phyloP scores from a whole-genome alignment of 2,888 invertebrate species.

The Drosophila niveifrons region DNA sequence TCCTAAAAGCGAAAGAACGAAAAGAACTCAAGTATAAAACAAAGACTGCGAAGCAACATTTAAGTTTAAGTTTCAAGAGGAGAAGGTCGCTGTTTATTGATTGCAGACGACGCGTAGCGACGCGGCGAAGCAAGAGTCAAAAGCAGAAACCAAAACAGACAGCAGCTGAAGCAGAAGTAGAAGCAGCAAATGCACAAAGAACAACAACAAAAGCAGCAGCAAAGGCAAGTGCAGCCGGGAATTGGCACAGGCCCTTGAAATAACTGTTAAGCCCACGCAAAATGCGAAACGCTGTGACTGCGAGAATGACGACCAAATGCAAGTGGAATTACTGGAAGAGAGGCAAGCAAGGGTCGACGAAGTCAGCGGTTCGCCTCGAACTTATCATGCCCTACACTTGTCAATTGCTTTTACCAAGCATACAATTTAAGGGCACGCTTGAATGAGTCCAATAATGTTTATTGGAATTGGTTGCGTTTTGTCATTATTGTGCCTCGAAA shows the following conservation, averaged over 20 bases:
- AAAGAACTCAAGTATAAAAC: constrained; percentile 43
- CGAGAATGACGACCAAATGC: constrained; percentile 62
- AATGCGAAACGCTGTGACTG: constrained; percentile 33
- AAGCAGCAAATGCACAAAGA: constrained; percentile 26
- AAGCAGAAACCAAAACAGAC: constrained; percentile 37
- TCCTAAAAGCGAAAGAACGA: constrained; percentile 28
- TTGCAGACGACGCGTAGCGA: constrained; percentile 47
- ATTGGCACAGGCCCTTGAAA: constrained; percentile 79
- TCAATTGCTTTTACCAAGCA: constrained; percentile 1
- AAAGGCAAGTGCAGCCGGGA: constrained; percentile 45
- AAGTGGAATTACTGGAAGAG: constrained; percentile 55
- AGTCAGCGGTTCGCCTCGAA: constrained; percentile 3
- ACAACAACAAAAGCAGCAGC: constrained; percentile 11
- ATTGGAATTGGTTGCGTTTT: not conserved
- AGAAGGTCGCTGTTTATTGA: constrained; percentile 76
- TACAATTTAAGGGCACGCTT: constrained; percentile 6
- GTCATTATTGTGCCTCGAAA: not conserved
- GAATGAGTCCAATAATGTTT: constrained; percentile 2
- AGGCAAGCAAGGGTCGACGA: not conserved
- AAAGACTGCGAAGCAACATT: constrained; percentile 57
- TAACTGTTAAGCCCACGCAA: constrained; percentile 65
- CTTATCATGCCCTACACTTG: constrained; percentile 1
- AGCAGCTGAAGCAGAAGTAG: constrained; percentile 25
- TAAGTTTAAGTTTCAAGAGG: constrained; percentile 41
- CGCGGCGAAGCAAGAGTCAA: constrained; percentile 39